These are phyloP conservation scores for Nerophis ophidion DNA, from an alignment of 2,113 vertebrate species.

Conservation along the genomic window DNA sequence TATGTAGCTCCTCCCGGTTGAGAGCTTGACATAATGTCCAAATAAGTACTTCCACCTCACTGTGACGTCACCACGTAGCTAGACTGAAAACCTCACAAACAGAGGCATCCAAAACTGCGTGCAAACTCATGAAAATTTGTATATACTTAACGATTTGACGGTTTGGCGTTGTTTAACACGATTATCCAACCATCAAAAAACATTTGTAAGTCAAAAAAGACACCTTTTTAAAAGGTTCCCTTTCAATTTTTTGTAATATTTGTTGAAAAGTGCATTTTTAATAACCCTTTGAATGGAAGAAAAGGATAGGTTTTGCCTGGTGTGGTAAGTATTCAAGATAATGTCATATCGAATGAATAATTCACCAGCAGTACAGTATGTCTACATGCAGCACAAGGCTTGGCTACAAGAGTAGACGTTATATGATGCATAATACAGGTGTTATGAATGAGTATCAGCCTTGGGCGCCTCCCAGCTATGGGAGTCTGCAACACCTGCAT, in stretches of 20 bases:
- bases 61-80: no score
- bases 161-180: no score
- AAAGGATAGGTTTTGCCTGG: not conserved
- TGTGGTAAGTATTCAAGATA: constrained; percentile 12
- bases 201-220: no score
- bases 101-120: no score
- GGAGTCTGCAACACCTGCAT: constrained; percentile 62
- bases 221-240: not conserved
- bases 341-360: constrained; percentile 3
- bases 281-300: not conserved
- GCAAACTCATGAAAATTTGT: no score
- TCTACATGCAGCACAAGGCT: constrained; percentile 5
- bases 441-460: constrained; percentile 34
- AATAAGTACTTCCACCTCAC: no score
- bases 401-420: constrained; percentile 9
- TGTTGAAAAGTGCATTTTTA: not conserved
- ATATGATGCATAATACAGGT: constrained; percentile 42
- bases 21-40: no score
- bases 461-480: constrained; percentile 34
- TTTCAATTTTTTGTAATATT: not conserved
- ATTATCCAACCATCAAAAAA: no score
- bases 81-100: no score
- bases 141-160: no score
- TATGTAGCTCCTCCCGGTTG: no score
- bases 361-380: constrained; percentile 7